phyloP scores from a whole-genome alignment of 2,113 vertebrate genomes.

The Amphiprion ocellaris region DNA sequence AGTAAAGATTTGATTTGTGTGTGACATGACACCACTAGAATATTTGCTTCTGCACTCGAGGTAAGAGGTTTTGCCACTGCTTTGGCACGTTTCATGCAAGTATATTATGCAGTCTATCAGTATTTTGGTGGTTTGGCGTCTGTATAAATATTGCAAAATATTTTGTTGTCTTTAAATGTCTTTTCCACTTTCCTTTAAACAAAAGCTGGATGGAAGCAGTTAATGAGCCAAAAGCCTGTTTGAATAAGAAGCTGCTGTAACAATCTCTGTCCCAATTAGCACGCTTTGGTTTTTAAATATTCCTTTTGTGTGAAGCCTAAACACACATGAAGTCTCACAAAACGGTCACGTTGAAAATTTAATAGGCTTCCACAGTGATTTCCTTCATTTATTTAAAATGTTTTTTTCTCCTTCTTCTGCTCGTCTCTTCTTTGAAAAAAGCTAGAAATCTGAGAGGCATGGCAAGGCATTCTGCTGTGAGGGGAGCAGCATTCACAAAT shows the following conservation, averaged over 20 bases:
- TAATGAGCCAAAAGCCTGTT: slow-evolving; percentile 82
- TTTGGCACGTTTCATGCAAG: neutral
- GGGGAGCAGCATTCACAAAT: slow-evolving; percentile 83
- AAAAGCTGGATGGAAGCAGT: slow-evolving; percentile 77
- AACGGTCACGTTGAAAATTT: slow-evolving; percentile 85
- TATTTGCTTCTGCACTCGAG: neutral
- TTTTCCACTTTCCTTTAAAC: slow-evolving; percentile 71
- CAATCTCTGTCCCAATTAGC: slow-evolving; percentile 80
- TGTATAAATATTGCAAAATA: slow-evolving; percentile 57
- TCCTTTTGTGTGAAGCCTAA: slow-evolving; percentile 83
- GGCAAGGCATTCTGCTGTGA: slow-evolving; percentile 79
- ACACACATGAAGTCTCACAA: slow-evolving; percentile 86
- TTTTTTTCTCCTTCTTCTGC: neutral
- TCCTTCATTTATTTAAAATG: slow-evolving; percentile 86
- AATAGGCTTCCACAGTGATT: slow-evolving; percentile 86
- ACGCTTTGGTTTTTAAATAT: slow-evolving; percentile 81
- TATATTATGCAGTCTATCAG: slow-evolving; percentile 32
- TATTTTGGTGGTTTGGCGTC: slow-evolving; percentile 23
- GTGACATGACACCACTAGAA: neutral
- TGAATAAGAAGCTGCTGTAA: slow-evolving; percentile 81
- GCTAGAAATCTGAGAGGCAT: slow-evolving; percentile 77
- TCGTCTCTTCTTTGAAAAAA: slow-evolving; percentile 63
- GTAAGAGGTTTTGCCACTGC: slow-evolving; percentile 3
- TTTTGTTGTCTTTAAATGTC: slow-evolving; percentile 74
- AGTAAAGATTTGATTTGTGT: slow-evolving; percentile 20